Evolutionary conservation across 2,888 invertebrate species (phyloP), one percentile per base, ranked within the genome.

Genomic region (Uloborus plumipes): DNA sequence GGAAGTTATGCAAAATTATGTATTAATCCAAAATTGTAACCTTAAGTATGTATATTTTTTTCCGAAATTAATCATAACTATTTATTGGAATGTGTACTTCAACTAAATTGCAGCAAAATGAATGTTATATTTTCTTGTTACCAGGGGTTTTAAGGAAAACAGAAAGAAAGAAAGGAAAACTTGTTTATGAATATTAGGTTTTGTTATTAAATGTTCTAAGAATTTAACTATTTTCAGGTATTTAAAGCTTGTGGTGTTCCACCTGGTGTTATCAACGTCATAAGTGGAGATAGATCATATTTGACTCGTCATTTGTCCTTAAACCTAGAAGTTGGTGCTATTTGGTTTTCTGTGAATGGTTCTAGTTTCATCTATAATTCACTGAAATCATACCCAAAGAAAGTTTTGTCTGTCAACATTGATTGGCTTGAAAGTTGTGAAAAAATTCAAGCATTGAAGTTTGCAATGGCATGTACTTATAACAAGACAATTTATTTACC

Each of bases 171-270:
- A n/a, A n/a, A n/a, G n/a, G n/a, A n/a, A n/a, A n/a, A n/a, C n/a
- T n/a, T 55, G 4, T 18, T 18, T 55, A 55, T 55, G 18, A 18
- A 18, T 6, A 9, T 1, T 55, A 9, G 22, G 3, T 22, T 20
- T 59, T 20, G 15, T 22, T 59, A 22, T 59, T 7, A 20, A 20
- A 59, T 39, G 9, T 39, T 39, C 39, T 11, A n/a, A 22, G 4
- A 1, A 22, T n/a, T 20, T 2, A 7, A 59, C 26, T 62, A 31
- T 62, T 82, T 85, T n/a, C 85, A 90, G 89, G 87, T 90, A 47
- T 88, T 90, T 86, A 89, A 89, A 77, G 89, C 89, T 0, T 90
- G 90, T 3, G 90, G 90, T 85, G 84, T 90, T 66, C 90, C 90
- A 49, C 89, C 87, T 15, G 90, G 90, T 20, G 89, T 90, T 39